Evolutionary conservation across 2,113 vertebrate genomes (phyloP).

Genomic region (Anser brachyrhynchus): DNA sequence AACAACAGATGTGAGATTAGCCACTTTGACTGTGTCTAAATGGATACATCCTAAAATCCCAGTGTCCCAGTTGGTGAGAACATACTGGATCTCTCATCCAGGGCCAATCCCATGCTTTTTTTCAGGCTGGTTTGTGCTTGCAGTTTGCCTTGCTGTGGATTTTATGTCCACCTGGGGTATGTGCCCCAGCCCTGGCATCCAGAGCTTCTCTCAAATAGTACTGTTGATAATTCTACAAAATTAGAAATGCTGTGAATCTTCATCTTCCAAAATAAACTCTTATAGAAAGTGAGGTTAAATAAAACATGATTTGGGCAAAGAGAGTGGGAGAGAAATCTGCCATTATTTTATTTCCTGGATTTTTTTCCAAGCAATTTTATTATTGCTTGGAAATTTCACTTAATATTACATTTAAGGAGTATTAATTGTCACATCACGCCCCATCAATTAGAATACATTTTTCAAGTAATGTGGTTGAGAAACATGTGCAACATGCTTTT

Average conservation of each 20-base stretch:
- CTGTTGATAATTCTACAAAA: neutral
- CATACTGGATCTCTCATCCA: neutral
- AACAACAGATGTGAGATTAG: constrained; percentile 65
- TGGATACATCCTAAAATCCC: constrained; percentile 1
- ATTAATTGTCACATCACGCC: neutral
- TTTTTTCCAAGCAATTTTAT: neutral
- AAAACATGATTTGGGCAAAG: neutral
- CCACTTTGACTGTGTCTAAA: constrained; percentile 46
- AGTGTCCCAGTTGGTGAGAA: constrained; percentile 26
- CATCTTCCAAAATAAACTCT: neutral
- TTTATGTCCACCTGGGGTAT: neutral
- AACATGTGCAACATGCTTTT: neutral
- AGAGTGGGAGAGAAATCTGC: neutral
- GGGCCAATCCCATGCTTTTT: neutral
- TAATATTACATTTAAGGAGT: neutral
- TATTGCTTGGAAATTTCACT: neutral
- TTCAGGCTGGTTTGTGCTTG: neutral
- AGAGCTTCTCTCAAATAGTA: neutral
- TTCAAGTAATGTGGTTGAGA: neutral
- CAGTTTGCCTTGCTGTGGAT: neutral
- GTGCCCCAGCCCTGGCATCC: neutral
- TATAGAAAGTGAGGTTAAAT: neutral
- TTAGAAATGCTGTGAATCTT: neutral
- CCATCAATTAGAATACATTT: neutral
- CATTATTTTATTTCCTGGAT: neutral